These are phyloP conservation scores for Microctenopoma stevenorrisi DNA, from an alignment of 2,797 vertebrate species.

Conservation along the genomic window DNA sequence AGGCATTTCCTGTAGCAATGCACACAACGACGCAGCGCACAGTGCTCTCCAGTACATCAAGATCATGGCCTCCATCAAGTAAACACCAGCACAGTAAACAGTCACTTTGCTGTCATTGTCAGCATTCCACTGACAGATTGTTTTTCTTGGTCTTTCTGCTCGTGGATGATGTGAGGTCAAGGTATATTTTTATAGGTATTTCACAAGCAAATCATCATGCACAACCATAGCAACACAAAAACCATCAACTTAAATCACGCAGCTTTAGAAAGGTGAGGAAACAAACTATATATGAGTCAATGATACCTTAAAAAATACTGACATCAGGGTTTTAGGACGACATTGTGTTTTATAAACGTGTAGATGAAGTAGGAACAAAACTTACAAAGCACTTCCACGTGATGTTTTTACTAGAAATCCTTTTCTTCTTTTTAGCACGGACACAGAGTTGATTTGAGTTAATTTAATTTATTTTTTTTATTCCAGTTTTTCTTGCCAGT, in stretches of 20 bases:
- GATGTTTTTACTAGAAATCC: slow-evolving; percentile 1
- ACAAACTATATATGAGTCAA: background rate
- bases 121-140: slow-evolving; percentile 22
- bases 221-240: background rate
- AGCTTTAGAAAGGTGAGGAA: slow-evolving; percentile 2
- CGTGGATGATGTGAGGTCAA: background rate
- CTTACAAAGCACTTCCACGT: background rate
- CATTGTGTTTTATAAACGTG: slow-evolving; percentile 8
- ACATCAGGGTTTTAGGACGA: background rate
- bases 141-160: slow-evolving; percentile 30
- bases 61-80: slow-evolving; percentile 82
- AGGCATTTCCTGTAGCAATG: slow-evolving; percentile 86
- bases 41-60: slow-evolving; percentile 89
- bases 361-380: background rate
- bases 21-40: slow-evolving; percentile 87
- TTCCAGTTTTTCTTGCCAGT: background rate
- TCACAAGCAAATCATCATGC: slow-evolving; percentile 4
- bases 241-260: background rate
- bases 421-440: background rate
- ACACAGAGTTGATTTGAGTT: slow-evolving; percentile 1
- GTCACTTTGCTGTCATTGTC: background rate
- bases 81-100: slow-evolving; percentile 7
- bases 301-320: background rate
- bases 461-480: background rate
- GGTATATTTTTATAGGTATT: slow-evolving; percentile 50